These are phyloP conservation scores for Platypus cylindrus DNA, from an alignment of 2,888 invertebrate species.

Conservation along the genomic window DNA sequence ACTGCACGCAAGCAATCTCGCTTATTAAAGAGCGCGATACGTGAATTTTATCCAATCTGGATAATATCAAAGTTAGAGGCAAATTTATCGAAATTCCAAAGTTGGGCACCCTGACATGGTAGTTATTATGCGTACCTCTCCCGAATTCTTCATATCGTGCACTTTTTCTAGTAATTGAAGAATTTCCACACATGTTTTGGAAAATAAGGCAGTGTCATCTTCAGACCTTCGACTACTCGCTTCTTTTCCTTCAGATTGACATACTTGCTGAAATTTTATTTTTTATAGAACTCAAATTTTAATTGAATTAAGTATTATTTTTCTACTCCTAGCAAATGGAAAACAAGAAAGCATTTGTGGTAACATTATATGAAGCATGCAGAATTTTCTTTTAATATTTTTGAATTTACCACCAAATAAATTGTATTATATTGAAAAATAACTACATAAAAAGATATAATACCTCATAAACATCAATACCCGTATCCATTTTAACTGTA, in stretches of 20 bases:
- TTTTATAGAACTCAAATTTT: too few species aligned
- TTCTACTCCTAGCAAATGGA: neutral
- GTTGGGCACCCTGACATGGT: too few species aligned
- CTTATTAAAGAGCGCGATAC: too few species aligned
- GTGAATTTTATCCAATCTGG: too few species aligned
- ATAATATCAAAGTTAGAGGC: too few species aligned
- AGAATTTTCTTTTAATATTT: too few species aligned
- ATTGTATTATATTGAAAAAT: neutral
- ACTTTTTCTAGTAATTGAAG: slow-evolving; percentile 56
- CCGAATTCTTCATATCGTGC: slow-evolving; percentile 43
- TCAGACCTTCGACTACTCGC: slow-evolving; percentile 51
- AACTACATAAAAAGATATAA: neutral
- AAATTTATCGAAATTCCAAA: too few species aligned
- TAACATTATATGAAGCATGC: neutral
- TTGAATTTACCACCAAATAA: too few species aligned
- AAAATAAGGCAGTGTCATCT: slow-evolving; percentile 54
- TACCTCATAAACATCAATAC: slow-evolving; percentile 50
- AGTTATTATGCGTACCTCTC: slow-evolving; percentile 11
- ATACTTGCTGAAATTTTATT: slow-evolving; percentile 51
- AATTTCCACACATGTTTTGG: slow-evolving; percentile 57
- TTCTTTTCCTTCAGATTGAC: slow-evolving; percentile 62
- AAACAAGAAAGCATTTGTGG: neutral
- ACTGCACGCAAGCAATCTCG: too few species aligned
- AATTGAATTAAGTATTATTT: too few species aligned
- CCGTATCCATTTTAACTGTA: slow-evolving; percentile 36